These are phyloP conservation scores for Mesorhabditis sp. DNA, from an alignment of 2,888 invertebrate species.

Conservation along the genomic window DNA sequence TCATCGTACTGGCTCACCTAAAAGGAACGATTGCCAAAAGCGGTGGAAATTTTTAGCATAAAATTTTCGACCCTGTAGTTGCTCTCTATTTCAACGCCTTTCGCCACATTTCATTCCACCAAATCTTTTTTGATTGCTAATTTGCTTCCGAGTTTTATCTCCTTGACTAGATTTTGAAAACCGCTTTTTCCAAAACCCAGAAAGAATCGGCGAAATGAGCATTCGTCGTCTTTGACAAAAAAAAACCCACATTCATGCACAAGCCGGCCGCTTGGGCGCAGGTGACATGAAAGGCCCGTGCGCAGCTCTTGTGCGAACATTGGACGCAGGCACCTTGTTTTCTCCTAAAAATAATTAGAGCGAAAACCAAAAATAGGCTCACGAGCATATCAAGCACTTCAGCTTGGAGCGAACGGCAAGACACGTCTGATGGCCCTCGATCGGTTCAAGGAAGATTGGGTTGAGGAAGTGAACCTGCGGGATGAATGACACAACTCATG, in stretches of 20 bases:
- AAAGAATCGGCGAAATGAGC: no score
- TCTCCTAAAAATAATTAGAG: constrained; percentile 21
- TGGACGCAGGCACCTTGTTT: constrained; percentile 34
- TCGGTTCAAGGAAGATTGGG: constrained; percentile 79
- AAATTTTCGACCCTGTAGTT: no score
- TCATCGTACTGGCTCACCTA: constrained; percentile 13
- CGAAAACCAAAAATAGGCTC: neutral
- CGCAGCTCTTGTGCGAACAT: constrained; percentile 59
- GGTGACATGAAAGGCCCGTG: constrained; percentile 89
- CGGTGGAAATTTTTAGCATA: neutral
- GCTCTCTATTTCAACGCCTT: no score
- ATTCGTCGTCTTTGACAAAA: no score
- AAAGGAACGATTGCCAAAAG: neutral
- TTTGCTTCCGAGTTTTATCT: no score
- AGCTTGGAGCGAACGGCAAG: constrained; percentile 74
- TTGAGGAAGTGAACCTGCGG: constrained; percentile 75
- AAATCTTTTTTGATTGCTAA: no score
- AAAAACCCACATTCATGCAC: constrained; percentile 73
- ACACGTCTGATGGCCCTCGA: constrained; percentile 70
- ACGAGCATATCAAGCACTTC: constrained; percentile 84
- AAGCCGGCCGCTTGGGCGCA: constrained; percentile 91
- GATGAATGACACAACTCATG: neutral
- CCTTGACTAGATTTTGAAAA: no score
- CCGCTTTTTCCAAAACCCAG: no score
- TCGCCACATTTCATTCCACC: no score